A percentile compares a stretch with the other conserved stretches of the same genome.
Evolutionary conservation across 2,888 invertebrate genomes (phyloP).

Genomic region (Diadegma fenestrale): DNA sequence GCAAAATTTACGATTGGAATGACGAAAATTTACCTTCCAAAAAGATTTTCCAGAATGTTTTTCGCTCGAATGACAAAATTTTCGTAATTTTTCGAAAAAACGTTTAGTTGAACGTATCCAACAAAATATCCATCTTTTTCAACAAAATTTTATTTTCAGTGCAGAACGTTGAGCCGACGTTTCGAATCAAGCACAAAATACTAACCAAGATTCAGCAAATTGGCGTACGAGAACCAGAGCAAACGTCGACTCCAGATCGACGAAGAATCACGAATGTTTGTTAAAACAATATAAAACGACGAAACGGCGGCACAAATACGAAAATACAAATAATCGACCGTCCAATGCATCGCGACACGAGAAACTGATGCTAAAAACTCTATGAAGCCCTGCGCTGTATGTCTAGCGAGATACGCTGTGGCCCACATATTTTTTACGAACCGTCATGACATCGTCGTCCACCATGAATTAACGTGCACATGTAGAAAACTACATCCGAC

Average conservation of each 20-base stretch:
- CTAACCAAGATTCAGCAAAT: slow-evolving; percentile 48
- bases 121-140: too few relatives aligned
- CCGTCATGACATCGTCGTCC: slow-evolving; percentile 58
- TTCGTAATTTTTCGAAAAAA: too few relatives aligned
- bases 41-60: too few relatives aligned
- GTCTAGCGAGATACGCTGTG: slow-evolving; percentile 30
- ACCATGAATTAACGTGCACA: slow-evolving; percentile 32
- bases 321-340: slow-evolving; percentile 40
- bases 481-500: neutral
- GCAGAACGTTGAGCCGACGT: too few relatives aligned
- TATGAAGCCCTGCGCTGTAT: slow-evolving; percentile 13
- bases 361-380: slow-evolving; percentile 25
- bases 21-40: too few relatives aligned
- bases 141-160: too few relatives aligned
- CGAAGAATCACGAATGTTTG: slow-evolving; percentile 35
- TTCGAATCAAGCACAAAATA: neutral
- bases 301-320: slow-evolving; percentile 56
- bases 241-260: slow-evolving; percentile 45
- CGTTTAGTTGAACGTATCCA: too few relatives aligned
- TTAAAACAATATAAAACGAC: slow-evolving; percentile 41
- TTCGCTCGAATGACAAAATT: too few relatives aligned
- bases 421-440: slow-evolving; percentile 66
- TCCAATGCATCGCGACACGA: slow-evolving; percentile 60
- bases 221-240: slow-evolving; percentile 42
- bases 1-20: too few relatives aligned